Evolutionary conservation across 2,113 vertebrate species (phyloP).

Genomic region (Pandion haliaetus): DNA sequence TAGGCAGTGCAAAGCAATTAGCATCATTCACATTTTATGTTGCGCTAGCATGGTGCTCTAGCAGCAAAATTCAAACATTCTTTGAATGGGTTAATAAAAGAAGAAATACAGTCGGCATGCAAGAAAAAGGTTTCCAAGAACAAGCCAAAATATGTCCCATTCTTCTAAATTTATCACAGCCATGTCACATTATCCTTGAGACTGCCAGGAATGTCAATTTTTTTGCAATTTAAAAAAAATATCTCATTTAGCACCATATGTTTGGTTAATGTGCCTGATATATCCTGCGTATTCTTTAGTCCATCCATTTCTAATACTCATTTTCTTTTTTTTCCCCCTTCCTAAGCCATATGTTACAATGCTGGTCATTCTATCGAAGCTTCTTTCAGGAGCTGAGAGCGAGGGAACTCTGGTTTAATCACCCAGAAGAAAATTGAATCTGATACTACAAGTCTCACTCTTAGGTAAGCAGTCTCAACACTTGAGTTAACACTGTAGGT

Average conservation of each 20-base stretch:
- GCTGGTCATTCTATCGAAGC: slow-evolving; percentile 9
- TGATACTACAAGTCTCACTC: neutral
- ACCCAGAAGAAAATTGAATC: slow-evolving; percentile 34
- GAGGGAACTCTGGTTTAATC: slow-evolving; percentile 33
- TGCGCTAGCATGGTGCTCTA: slow-evolving; percentile 64
- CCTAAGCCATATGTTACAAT: slow-evolving; percentile 63
- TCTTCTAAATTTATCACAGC: slow-evolving; percentile 75
- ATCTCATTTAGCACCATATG: slow-evolving; percentile 64
- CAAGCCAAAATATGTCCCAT: slow-evolving; percentile 68
- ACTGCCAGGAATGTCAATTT: slow-evolving; percentile 71
- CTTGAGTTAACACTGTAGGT: neutral
- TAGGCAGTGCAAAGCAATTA: slow-evolving; percentile 77
- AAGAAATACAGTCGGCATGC: slow-evolving; percentile 67
- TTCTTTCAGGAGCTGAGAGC: slow-evolving; percentile 6
- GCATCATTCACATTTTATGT: slow-evolving; percentile 72
- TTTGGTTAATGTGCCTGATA: slow-evolving; percentile 73
- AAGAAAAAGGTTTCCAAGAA: slow-evolving; percentile 71
- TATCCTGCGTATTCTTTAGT: slow-evolving; percentile 73
- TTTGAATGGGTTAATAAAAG: slow-evolving; percentile 75
- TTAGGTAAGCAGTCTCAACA: neutral
- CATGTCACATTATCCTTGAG: slow-evolving; percentile 68
- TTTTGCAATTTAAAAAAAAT: slow-evolving; percentile 73
- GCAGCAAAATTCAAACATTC: slow-evolving; percentile 73
- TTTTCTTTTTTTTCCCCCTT: slow-evolving; percentile 55
- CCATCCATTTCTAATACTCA: slow-evolving; percentile 60